Conservation (phyloP, 2,113 vertebrate species). For the Cyprinodon tularosa region DNA sequence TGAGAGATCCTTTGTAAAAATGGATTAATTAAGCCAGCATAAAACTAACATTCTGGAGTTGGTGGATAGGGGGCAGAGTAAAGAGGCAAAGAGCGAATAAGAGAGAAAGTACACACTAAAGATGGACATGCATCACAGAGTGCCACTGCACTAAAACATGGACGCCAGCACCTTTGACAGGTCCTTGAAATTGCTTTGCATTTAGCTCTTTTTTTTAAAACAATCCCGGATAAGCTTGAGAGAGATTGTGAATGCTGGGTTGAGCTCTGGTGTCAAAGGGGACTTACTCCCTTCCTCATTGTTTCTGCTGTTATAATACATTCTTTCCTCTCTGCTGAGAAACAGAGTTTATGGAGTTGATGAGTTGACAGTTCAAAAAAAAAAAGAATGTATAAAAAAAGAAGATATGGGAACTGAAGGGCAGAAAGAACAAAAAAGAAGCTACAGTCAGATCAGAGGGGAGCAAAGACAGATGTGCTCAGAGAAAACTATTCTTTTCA, state of each 20-base stretch:
- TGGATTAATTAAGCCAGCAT: slow-evolving; percentile 18
- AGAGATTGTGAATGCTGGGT: slow-evolving; percentile 40
- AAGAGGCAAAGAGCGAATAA: neutral
- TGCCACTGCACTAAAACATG: slow-evolving; percentile 8
- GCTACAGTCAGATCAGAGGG: slow-evolving; percentile 32
- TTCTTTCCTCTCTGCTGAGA: slow-evolving; percentile 41
- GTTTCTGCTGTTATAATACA: slow-evolving; percentile 48
- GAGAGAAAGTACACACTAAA: slow-evolving; percentile 21
- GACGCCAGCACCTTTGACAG: slow-evolving; percentile 14
- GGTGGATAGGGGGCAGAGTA: slow-evolving; percentile 7
- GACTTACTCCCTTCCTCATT: slow-evolving; percentile 29
- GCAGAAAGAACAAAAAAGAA: slow-evolving; percentile 41
- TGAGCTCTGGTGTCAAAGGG: slow-evolving; percentile 44
- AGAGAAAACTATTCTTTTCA: slow-evolving; percentile 16
- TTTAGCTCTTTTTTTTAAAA: slow-evolving; percentile 2
- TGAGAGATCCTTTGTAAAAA: too few species aligned
- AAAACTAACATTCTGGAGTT: slow-evolving; percentile 28
- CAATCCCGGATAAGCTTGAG: slow-evolving; percentile 41
- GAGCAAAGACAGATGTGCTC: slow-evolving; percentile 29
- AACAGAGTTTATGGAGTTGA: slow-evolving; percentile 22
- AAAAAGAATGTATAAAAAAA: neutral
- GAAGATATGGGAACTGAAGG: slow-evolving; percentile 28
- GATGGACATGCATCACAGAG: slow-evolving; percentile 10
- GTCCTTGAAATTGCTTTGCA: slow-evolving; percentile 12
- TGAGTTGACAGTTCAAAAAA: slow-evolving; percentile 48